phyloP scores from a whole-genome alignment of 2,888 invertebrate genomes.

The Eupithecia pulchellata region DNA sequence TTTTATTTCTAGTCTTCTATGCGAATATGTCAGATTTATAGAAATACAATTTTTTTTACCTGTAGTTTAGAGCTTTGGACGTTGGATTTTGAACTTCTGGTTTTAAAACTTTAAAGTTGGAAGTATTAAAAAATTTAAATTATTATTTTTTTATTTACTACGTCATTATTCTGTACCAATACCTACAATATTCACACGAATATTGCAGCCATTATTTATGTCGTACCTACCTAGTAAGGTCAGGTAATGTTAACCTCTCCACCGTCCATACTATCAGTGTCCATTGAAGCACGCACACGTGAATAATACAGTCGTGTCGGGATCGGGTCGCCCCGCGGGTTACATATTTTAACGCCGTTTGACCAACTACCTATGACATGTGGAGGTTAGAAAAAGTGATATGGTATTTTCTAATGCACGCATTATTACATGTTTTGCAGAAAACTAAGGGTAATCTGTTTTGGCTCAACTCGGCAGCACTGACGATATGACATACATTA shows the following conservation, averaged over 20 bases:
- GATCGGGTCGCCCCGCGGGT: slow-evolving; percentile 64
- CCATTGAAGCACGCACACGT: slow-evolving; percentile 38
- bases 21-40: too few relatives aligned
- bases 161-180: background rate
- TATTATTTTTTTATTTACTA: too few relatives aligned
- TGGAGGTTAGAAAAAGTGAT: slow-evolving; percentile 18
- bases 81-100: too few relatives aligned
- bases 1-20: too few relatives aligned
- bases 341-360: slow-evolving; percentile 73
- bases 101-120: too few relatives aligned
- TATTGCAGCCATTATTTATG: background rate
- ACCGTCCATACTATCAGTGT: slow-evolving; percentile 23
- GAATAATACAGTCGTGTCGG: slow-evolving; percentile 64
- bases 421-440: background rate
- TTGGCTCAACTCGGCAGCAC: too few relatives aligned
- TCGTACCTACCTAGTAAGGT: background rate
- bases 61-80: too few relatives aligned
- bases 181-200: background rate
- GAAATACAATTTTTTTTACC: too few relatives aligned
- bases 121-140: too few relatives aligned
- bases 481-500: too few relatives aligned
- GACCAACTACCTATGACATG: slow-evolving; percentile 46
- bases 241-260: slow-evolving; percentile 2
- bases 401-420: slow-evolving; percentile 17
- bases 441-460: too few relatives aligned